phyloP scores from a whole-genome alignment of 2,113 vertebrate genomes.

The Chunga burmeisteri region DNA sequence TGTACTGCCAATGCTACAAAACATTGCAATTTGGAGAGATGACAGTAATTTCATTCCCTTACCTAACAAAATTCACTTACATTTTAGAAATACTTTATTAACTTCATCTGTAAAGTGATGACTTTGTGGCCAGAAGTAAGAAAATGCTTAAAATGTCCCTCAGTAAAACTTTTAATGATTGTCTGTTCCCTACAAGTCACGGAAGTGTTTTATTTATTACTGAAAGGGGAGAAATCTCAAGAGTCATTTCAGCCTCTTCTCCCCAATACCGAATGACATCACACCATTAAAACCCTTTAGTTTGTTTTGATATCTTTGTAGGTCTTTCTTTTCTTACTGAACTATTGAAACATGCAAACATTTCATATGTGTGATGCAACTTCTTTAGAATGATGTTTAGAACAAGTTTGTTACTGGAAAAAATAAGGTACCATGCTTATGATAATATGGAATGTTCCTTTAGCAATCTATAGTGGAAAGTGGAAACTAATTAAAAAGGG shows the following conservation, averaged over 20 bases:
- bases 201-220: background rate
- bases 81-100: background rate
- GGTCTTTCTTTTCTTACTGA: background rate
- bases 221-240: background rate
- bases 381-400: background rate
- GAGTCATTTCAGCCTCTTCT: background rate
- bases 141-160: background rate
- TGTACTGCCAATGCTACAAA: background rate
- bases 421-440: fast-evolving
- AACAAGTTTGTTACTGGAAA: background rate
- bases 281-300: background rate
- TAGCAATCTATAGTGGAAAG: background rate
- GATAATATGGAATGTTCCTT: background rate
- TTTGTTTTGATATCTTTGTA: background rate
- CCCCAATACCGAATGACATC: fast-evolving
- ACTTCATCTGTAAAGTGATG: background rate
- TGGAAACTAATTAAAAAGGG: background rate
- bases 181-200: background rate
- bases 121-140: background rate
- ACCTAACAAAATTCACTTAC: background rate
- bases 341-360: background rate
- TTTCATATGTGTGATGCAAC: background rate
- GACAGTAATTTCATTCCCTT: background rate
- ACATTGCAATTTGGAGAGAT: fast-evolving
- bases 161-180: background rate